These are phyloP conservation scores for Diplolepis rosae DNA, from an alignment of 2,888 invertebrate genomes.

Conservation along the genomic window DNA sequence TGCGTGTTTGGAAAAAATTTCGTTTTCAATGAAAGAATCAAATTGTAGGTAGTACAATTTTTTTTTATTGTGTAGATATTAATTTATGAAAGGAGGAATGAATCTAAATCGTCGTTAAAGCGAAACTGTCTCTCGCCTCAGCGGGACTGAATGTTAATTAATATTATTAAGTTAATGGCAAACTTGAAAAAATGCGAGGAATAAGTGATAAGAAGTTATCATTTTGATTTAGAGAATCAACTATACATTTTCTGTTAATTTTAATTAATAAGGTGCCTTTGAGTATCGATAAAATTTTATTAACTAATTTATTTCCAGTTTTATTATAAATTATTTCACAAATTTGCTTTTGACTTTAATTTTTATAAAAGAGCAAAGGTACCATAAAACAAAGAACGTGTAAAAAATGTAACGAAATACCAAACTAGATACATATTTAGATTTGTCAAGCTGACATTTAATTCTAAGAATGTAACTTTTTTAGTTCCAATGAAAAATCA, in stretches of 20 bases:
- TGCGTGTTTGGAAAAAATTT: constrained; percentile 26
- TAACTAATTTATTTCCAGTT: too few species aligned
- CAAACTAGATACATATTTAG: constrained; percentile 18
- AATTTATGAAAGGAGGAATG: background rate
- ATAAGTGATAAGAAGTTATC: constrained; percentile 13
- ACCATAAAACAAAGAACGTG: constrained; percentile 2
- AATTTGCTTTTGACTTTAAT: background rate
- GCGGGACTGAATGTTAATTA: background rate
- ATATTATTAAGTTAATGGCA: background rate
- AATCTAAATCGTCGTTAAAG: constrained; percentile 1
- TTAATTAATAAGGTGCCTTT: constrained; percentile 2
- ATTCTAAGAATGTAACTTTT: constrained; percentile 24
- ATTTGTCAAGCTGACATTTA: constrained; percentile 23
- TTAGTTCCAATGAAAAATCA: constrained; percentile 27
- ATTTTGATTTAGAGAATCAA: background rate
- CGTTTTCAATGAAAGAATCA: background rate
- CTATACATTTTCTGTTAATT: constrained; percentile 2
- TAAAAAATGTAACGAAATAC: constrained; percentile 29
- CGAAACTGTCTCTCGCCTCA: background rate
- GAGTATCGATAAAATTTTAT: background rate
- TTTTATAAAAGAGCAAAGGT: constrained; percentile 4
- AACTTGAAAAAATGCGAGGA: background rate
- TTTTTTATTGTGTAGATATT: background rate
- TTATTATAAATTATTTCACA: background rate
- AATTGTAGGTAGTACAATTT: background rate